Evolutionary conservation across 2,113 vertebrate genomes (phyloP).

Genomic region (Oriolus oriolus): DNA sequence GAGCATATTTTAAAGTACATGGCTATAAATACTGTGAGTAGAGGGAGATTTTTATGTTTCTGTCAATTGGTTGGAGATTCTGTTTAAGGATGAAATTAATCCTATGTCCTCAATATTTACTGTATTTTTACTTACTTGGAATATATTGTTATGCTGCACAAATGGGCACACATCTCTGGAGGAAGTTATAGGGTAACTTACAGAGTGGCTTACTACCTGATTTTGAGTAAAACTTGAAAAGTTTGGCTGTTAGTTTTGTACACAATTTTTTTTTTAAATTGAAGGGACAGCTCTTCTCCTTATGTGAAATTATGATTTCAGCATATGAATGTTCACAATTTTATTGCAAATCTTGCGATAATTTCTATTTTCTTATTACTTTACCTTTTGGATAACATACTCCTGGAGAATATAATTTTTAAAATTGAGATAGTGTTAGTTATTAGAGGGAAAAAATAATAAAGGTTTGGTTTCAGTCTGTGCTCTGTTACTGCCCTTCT

Average conservation of each 20-base stretch:
- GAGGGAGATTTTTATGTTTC: slow-evolving; percentile 40
- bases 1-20: background rate
- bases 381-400: background rate
- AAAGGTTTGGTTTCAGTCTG: background rate
- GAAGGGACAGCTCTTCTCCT: background rate
- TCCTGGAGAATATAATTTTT: background rate
- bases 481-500: background rate
- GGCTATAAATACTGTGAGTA: slow-evolving; percentile 38
- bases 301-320: background rate
- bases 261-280: background rate
- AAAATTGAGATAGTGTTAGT: background rate
- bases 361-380: background rate
- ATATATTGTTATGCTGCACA: background rate
- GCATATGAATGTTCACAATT: background rate
- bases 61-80: slow-evolving; percentile 37
- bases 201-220: background rate
- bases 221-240: background rate
- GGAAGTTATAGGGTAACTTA: background rate
- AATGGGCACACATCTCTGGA: background rate
- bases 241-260: background rate
- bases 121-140: background rate
- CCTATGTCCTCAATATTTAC: background rate
- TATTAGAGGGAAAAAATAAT: background rate
- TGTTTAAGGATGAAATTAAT: background rate
- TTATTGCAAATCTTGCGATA: background rate